Base-by-base conservation (phyloP, 2,888 invertebrate genomes). In the Apamea crenata region DNA sequence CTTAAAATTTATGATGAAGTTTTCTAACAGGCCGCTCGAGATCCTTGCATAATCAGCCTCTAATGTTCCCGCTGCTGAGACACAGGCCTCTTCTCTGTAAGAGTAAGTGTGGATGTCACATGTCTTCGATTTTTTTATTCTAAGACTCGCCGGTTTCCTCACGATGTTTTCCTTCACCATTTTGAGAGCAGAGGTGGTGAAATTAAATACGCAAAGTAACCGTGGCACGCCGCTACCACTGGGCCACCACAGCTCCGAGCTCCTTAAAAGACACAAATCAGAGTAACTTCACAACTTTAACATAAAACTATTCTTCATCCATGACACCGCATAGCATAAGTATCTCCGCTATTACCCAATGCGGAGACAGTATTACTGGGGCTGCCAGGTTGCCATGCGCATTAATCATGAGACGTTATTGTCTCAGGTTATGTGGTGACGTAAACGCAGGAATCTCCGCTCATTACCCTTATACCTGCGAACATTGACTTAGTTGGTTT, bases 341-440 rank as follows among this genome's bases (percentile, higher is more conserved):
- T 81, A 84, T 88, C 82, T 86, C 21, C 32, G 74, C 53, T 44
- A 53, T 77, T 44, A 77, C 36, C 44, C 70, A 65, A 59, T 66
- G 69, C 68, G 65, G 59, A 63, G 66, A 70, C 73, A 78, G 73
- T 65, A 83, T 84, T 87, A 83, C 84, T 83, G 77, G 18, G 67
- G 73, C 61, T 83, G 66, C 74, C 56, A 74, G 69, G 73, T 65
- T 83, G 61, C 74, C 61, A 73, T 75, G 73, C 84, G 78, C 85
- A 91, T 90, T 87, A 88, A 90, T 91, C 90, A 91, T 86, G 77
- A 50, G 82, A 84, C 76, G 81, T 84, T 85, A 81, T 86, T 82
- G 80, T 86, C 29, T 47, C 81, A 61, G 75, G 80, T 78, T 81
- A 82, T 81, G 77, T 81, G 78, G 70, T 16, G 56, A 80, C 80